Percentiles rank a stretch among this genome's conserved stretches.
These are phyloP conservation scores for Ianthella basta DNA, from an alignment of 37 sponge, comb jelly and placozoan genomes.

Conservation along the genomic window DNA sequence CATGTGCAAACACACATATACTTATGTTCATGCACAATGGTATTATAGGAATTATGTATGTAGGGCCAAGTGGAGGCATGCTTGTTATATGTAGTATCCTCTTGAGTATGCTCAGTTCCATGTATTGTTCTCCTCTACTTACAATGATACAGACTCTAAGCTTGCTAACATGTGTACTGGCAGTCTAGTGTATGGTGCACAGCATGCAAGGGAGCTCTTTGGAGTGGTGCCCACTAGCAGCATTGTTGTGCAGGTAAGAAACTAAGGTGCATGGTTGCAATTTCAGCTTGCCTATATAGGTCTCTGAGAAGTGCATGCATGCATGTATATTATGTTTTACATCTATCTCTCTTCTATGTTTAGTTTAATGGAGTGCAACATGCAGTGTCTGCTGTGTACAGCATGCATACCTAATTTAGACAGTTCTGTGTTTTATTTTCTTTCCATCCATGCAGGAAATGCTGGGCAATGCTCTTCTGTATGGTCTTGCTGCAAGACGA, in stretches of 20 bases:
- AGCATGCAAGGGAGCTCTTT: conserved; percentile 61
- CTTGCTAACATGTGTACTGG: background rate
- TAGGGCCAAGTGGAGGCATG: too few species aligned
- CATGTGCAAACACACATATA: too few species aligned
- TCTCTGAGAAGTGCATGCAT: conserved; percentile 27
- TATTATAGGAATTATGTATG: too few species aligned
- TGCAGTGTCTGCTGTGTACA: too few species aligned
- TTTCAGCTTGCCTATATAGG: too few species aligned
- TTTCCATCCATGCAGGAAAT: conserved; percentile 43
- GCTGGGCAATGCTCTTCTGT: conserved; percentile 68
- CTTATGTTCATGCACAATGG: too few species aligned
- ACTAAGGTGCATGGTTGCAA: background rate
- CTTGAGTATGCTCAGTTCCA: too few species aligned
- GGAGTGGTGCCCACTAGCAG: conserved; percentile 65
- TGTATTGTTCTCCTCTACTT: too few species aligned
- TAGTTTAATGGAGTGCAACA: too few species aligned
- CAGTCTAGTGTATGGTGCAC: conserved; percentile 39
- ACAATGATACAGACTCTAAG: background rate
- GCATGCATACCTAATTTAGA: too few species aligned
- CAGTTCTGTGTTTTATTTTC: too few species aligned
- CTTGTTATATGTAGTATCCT: too few species aligned
- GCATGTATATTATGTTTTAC: background rate
- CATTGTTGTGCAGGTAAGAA: conserved; percentile 69
- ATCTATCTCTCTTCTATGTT: background rate
- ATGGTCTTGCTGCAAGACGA: conserved; percentile 54